Evolutionary conservation across 2,797 vertebrate genomes (phyloP).

Genomic region (Rhinophrynus dorsalis): DNA sequence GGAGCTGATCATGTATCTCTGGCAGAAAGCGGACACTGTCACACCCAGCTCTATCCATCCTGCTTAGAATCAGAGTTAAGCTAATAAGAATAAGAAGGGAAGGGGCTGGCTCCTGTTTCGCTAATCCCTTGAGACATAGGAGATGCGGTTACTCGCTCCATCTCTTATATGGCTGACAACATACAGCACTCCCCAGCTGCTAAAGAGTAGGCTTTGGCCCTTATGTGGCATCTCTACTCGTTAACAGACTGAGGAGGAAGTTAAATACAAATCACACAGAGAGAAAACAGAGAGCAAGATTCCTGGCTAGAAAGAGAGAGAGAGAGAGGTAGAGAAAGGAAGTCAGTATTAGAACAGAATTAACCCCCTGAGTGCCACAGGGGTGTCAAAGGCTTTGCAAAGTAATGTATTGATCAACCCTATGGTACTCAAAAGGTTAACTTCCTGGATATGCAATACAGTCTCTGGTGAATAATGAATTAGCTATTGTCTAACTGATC

Average conservation of each 20-base stretch:
- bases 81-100: slow-evolving; percentile 25
- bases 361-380: too few relatives aligned
- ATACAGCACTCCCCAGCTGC: not conserved
- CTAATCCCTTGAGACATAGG: slow-evolving; percentile 23
- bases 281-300: not conserved
- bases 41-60: slow-evolving; percentile 34
- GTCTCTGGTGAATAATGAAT: too few relatives aligned
- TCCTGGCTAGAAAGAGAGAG: slow-evolving; percentile 9
- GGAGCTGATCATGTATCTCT: not conserved
- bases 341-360: too few relatives aligned
- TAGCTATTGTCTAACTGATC: too few relatives aligned
- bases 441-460: too few relatives aligned
- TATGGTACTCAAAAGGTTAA: too few relatives aligned
- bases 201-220: not conserved
- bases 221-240: slow-evolving; percentile 10
- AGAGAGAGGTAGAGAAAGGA: too few relatives aligned
- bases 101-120: slow-evolving; percentile 5
- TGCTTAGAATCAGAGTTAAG: slow-evolving; percentile 24
- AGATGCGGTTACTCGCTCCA: slow-evolving; percentile 12
- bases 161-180: slow-evolving; percentile 19
- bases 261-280: slow-evolving; percentile 25
- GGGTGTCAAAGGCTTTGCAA: too few relatives aligned
- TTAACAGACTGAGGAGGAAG: slow-evolving; percentile 12
- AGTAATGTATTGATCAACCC: too few relatives aligned
- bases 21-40: slow-evolving; percentile 10